A percentile compares a stretch with the other conserved stretches of the same genome.
These are phyloP conservation scores for Rutilus rutilus DNA, from an alignment of 2,113 vertebrate species.

Conservation along the genomic window DNA sequence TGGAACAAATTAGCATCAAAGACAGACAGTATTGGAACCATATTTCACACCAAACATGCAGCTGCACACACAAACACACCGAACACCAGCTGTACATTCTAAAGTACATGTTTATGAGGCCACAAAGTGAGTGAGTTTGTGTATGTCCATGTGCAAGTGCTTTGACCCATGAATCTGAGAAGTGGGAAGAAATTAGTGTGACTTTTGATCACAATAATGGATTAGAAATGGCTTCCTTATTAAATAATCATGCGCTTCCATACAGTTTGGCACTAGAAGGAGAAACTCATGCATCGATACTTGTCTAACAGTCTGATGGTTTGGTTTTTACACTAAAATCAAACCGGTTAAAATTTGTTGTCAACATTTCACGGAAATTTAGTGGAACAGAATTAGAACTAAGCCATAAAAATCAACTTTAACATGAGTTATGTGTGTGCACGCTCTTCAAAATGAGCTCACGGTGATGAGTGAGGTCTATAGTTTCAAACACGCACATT, in stretches of 20 bases:
- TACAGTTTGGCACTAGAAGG: not conserved
- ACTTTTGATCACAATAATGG: not conserved
- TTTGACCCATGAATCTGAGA: conserved; percentile 28
- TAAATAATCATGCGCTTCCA: conserved; percentile 1
- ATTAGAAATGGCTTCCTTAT: conserved; percentile 16
- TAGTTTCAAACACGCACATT: not conserved
- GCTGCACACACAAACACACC: conserved; percentile 31
- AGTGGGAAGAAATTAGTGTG: not conserved
- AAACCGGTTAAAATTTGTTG: not conserved
- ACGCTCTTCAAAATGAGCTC: conserved; percentile 10
- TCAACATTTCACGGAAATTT: conserved; percentile 7
- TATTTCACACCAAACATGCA: conserved; percentile 57
- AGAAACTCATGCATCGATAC: not conserved
- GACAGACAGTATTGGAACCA: conserved; percentile 61
- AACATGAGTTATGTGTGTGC: conserved; percentile 3
- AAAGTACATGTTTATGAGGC: conserved; percentile 23
- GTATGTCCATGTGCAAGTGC: conserved; percentile 37
- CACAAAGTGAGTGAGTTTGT: conserved; percentile 33
- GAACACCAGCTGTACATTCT: conserved; percentile 22
- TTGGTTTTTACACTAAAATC: not conserved
- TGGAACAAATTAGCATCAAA: conserved; percentile 71
- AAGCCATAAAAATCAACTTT: not conserved
- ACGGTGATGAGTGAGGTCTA: not conserved
- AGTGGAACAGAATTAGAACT: not conserved
- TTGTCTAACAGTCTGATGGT: not conserved